Percentiles rank a stretch among this genome's conserved stretches.
Conservation (phyloP, 2,888 invertebrate genomes). For the Caprella mutica region DNA sequence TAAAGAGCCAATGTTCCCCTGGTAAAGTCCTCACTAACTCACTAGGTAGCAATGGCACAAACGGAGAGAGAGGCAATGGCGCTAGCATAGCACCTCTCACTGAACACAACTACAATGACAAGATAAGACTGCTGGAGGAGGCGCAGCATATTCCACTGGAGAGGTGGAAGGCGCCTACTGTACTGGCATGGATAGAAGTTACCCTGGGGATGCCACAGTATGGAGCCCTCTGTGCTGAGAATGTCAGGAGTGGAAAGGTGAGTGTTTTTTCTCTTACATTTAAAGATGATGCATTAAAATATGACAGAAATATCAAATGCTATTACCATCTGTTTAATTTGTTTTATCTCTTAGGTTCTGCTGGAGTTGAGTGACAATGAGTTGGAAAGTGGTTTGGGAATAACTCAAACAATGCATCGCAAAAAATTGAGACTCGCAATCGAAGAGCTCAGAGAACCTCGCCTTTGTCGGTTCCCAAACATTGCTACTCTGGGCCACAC, state of each 20-base stretch:
- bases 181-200: constrained; percentile 86
- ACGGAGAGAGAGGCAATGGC: neutral
- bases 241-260: constrained; percentile 90
- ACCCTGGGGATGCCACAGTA: constrained; percentile 91
- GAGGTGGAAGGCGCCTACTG: constrained; percentile 83
- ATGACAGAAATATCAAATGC: no score
- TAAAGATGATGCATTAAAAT: neutral
- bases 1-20: no score
- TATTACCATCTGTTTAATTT: no score
- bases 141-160: constrained; percentile 67
- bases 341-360: no score
- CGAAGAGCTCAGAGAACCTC: constrained; percentile 79
- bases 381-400: constrained; percentile 78
- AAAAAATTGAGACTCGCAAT: constrained; percentile 85
- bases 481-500: constrained; percentile 78
- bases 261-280: neutral
- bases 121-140: constrained; percentile 63
- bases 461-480: constrained; percentile 72
- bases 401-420: constrained; percentile 81
- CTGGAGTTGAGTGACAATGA: constrained; percentile 83
- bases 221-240: constrained; percentile 76
- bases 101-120: constrained; percentile 63
- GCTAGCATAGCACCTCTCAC: constrained; percentile 42
- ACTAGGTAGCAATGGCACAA: no score
- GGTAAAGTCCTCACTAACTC: no score